Conservation (phyloP, 2,888 invertebrate species). For the Scrobipalpa atriplicella region DNA sequence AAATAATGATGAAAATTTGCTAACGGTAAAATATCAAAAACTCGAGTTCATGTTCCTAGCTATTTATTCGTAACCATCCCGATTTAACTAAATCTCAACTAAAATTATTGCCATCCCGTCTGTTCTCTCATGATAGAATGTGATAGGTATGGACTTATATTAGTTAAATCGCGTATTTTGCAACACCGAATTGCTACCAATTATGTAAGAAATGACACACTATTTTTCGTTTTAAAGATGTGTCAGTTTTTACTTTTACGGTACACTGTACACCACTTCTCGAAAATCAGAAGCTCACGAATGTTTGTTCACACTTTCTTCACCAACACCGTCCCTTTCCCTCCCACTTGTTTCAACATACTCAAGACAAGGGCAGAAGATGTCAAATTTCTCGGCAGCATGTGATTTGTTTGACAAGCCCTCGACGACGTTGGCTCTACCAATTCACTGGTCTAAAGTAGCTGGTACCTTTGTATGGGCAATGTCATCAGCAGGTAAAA, state of each 20-base stretch:
- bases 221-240: no score
- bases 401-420: conserved; percentile 62
- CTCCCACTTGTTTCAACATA: conserved; percentile 22
- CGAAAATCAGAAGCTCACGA: conserved; percentile 45
- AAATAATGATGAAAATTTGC: no score
- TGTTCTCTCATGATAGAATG: no score
- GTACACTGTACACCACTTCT: conserved; percentile 29
- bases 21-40: no score
- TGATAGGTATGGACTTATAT: no score
- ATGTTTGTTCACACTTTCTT: conserved; percentile 64
- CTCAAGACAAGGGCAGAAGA: conserved; percentile 45
- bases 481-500: conserved; percentile 11
- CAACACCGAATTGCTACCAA: no score
- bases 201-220: no score
- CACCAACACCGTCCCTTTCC: conserved; percentile 39
- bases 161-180: no score
- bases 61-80: no score
- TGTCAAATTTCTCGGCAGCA: conserved; percentile 72
- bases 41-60: no score
- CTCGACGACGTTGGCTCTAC: conserved; percentile 44
- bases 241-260: conserved; percentile 6
- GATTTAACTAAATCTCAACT: no score
- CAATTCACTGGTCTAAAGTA: conserved; percentile 22
- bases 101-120: no score
- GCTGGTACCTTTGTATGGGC: conserved; percentile 22